Base-by-base conservation (phyloP, 37 sponge, comb jelly and placozoan genomes). In the Cladorhizidae sp. region DNA sequence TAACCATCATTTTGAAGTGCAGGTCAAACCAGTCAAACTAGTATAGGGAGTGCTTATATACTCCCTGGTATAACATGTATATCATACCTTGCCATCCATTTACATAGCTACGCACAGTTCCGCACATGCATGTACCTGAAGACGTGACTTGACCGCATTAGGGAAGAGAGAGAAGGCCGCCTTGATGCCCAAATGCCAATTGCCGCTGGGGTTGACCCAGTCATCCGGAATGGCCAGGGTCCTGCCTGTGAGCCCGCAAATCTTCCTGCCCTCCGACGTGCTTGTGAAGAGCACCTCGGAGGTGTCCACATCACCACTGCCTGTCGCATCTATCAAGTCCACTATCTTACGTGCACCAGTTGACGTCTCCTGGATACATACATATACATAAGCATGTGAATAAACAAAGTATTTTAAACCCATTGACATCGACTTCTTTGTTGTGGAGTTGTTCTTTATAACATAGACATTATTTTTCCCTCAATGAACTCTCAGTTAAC, bases 241-340 rank as follows among this genome's bases (percentile, higher is more conserved):
- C 29, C 87, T 56, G 3, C 93, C 90, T 26, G 87, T 80, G 21
- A 89, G 73, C 6, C 93, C 93, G 37, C 61, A 31, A 0, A 95
- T 80, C 41, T 67, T 65, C 35, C 83, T 64, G 18, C 37, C 38
- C 8, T 70, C 72, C 0, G 32, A 68, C 0, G 35, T 52, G 3
- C 18, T 69, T 22, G 75, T 75, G 6, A 77, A 75, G 40, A 62
- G 18, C 5, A 89, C 68, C 15, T 43, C 38, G 8, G 88, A 87
- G 2, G 95, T 97, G 73, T 97, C 98, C 41, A 97, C 98, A 83
- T 97, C 98, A 51, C 98, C 98, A 79, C 93, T 88, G 6, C 98
- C 98, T 45, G 88, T 87, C 1, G 91, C 74, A 67, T 97, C 98
- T 14, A 95, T 82, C 25, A 91, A 40, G 51, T 92, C 98, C 12